Base-by-base conservation (phyloP, 2,113 vertebrate species). In the Nansenia antarctica region DNA sequence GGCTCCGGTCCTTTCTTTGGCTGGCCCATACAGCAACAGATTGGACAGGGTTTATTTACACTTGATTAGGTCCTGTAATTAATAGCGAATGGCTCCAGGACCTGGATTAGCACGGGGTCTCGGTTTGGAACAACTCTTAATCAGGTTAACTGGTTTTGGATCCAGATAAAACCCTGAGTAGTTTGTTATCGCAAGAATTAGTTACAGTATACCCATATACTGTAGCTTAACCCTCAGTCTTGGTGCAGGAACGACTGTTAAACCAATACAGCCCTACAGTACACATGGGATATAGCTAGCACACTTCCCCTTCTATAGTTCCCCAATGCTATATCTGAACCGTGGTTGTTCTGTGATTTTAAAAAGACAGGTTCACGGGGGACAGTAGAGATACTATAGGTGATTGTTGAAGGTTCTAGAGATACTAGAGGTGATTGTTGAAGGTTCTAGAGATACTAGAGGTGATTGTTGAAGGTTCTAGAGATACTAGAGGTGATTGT, bases 61-160 rank as follows among this genome's bases (percentile, higher is more conserved):
- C 85, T 76, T 81, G 73, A 75, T 83, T 80, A 80, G 82, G 69
- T 67, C 31, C 70, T 82, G 76, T 87, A 83, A 86, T 88, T 85
- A 86, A 88, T 87, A 83, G 89, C 84, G 72, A 83, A 72, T 70
- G 3, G 67, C 81, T 83, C 62, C 57, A 69, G 66, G 62, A 31
- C 22, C 61, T 72, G 72, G 86, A 87, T 90, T 82, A 91, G 80
- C 73, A 68, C 62, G 64, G 39, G 3, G 67, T 74, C 85, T 77
- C 77, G 75, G 73, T 85, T 79, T 76, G 83, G 52, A 76, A 72
- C 69, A 65, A 62, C n/a, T 62, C 69, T 77, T 90, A 85, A 89
- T 79, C 84, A 85, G 82, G 78, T 86, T 88, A 87, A 85, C 72
- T 42, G 67, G 67, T 62, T 65, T 68, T 71, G 72, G 85, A 86